Percentiles rank a stretch among this genome's conserved stretches.
phyloP scores from a whole-genome alignment of 2,797 vertebrate species.

The Uromys caudimaculatus region DNA sequence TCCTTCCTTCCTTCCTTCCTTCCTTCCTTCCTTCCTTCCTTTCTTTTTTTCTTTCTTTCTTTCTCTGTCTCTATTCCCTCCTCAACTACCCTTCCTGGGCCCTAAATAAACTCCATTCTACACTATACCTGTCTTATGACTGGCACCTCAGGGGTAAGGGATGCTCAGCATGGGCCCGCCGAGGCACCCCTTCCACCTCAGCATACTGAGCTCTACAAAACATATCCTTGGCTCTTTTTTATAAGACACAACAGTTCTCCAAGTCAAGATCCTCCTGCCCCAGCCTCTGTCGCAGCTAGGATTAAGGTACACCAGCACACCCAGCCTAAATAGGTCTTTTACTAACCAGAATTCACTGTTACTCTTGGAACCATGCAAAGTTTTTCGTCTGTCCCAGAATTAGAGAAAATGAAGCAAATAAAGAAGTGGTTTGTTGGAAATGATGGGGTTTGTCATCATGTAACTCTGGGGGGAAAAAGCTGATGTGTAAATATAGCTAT shows the following conservation, averaged over 20 bases:
- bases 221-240: neutral
- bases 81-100: neutral
- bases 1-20: too few species aligned
- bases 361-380: neutral
- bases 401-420: constrained; percentile 55
- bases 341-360: constrained; percentile 3
- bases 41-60: neutral
- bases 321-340: neutral
- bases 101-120: neutral
- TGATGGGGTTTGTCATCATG: neutral
- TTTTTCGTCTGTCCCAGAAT: constrained; percentile 17
- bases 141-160: neutral
- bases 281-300: neutral
- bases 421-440: constrained; percentile 24
- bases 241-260: neutral
- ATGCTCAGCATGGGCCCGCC: neutral
- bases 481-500: constrained; percentile 7
- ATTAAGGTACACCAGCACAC: too few species aligned
- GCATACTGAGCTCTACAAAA: neutral
- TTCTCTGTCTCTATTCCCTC: neutral
- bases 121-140: neutral
- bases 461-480: neutral
- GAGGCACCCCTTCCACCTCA: neutral
- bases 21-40: too few species aligned
- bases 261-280: neutral